Percentiles rank a stretch among this genome's conserved stretches.
These are phyloP conservation scores for Xenopus laevis DNA, from an alignment of 2,113 vertebrate species.

Conservation along the genomic window DNA sequence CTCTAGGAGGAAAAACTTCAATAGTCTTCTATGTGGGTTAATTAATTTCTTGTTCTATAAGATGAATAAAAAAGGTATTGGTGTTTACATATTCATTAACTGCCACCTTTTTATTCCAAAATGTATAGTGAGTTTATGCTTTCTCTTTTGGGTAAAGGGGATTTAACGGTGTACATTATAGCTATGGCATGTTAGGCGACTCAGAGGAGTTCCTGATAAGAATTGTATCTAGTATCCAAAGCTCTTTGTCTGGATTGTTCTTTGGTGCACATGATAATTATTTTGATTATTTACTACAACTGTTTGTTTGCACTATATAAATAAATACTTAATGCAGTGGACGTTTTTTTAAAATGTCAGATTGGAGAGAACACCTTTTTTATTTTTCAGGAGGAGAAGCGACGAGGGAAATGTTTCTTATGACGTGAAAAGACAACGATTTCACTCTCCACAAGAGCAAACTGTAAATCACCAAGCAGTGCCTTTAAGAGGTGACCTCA, in stretches of 20 bases:
- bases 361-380: not conserved
- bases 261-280: not conserved
- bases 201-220: too few species aligned
- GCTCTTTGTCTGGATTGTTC: not conserved
- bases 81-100: too few species aligned
- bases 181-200: not conserved
- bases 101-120: too few species aligned
- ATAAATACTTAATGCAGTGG: not conserved
- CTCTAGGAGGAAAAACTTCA: too few species aligned
- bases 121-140: not conserved
- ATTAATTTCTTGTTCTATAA: too few species aligned
- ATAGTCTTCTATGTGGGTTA: too few species aligned
- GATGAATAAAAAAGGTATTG: too few species aligned
- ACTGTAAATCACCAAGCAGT: constrained; percentile 56
- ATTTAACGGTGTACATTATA: not conserved
- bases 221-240: too few species aligned
- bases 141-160: not conserved
- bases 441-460: constrained; percentile 57
- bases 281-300: not conserved
- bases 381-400: constrained; percentile 71
- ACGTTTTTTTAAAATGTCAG: constrained; percentile 7
- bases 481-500: constrained; percentile 60
- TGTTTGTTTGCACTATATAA: not conserved
- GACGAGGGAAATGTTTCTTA: constrained; percentile 56
- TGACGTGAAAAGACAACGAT: constrained; percentile 73